Base-by-base conservation (phyloP, 2,888 invertebrate species). In the Pediacus dermestoides region DNA sequence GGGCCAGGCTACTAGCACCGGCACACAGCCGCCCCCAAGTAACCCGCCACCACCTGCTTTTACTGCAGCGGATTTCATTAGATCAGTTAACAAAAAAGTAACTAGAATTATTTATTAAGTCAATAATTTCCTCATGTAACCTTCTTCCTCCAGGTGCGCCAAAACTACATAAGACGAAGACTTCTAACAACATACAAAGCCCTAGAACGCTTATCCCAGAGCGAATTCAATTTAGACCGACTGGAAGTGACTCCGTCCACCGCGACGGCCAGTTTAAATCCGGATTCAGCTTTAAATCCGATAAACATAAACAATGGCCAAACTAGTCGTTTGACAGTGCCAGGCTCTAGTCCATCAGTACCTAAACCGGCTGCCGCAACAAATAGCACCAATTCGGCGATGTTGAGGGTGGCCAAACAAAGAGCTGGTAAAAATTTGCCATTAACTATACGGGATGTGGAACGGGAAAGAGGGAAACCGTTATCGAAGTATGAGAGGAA, bases 401-500 rank as follows among this genome's bases (percentile, higher is more conserved):
- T 70, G 42, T 47, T 71, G 9, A 54, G 70, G 37, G 66, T 67
- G 6, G 61, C 71, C 30, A 67, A 72, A 42, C 71, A 72, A 44
- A 63, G 72, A 16, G 71, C 70, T 12, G 73, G 71, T 37, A 72
- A 71, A 45, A 76, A 74, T 58, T 66, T 75, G 25, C 74, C 82
- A 1, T 70, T 89, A 1, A 88, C 88, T 0, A 80, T 86, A 2
- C 78, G 83, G 1, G 89, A 90, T 58, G 76, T 89, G 16, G 88
- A 89, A 55, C 72, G 87, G 34, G 88, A 89, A 60, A 73, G 88
- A 1, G 88, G 89, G 0, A 83, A 87, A 42, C 88, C 89, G 0
- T 74, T 90, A 7, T 85, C 87, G n/a, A 88, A 88, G 58, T 89
- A 88, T 69, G 89, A 90, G 61, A 70, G 90, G n/a, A 92, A 93